Percentiles rank a stretch among this genome's conserved stretches.
Evolutionary conservation across 2,113 vertebrate genomes (phyloP).

Genomic region (Onychorhynchus coronatus): DNA sequence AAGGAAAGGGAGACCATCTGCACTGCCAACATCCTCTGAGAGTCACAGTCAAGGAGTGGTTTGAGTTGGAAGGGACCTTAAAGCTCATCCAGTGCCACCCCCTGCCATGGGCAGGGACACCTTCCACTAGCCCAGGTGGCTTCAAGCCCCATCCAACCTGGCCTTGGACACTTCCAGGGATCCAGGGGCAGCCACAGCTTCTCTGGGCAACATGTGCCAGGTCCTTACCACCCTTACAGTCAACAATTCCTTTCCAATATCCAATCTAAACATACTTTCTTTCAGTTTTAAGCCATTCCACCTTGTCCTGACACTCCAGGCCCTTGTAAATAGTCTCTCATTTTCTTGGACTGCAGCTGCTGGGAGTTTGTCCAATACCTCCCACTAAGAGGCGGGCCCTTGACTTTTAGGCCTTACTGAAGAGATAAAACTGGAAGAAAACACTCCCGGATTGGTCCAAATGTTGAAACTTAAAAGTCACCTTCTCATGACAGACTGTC

Average conservation of each 20-base stretch:
- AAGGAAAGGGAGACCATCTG: neutral
- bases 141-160: neutral
- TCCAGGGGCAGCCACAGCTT: neutral
- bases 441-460: neutral
- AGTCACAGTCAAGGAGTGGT: neutral
- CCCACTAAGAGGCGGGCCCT: neutral
- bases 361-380: neutral
- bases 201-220: neutral
- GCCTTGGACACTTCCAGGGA: neutral
- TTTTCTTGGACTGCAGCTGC: neutral
- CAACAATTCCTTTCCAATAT: neutral
- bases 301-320: neutral
- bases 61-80: neutral
- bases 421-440: neutral
- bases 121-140: neutral
- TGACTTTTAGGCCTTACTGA: neutral
- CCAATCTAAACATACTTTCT: neutral
- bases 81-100: neutral
- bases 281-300: neutral
- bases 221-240: neutral
- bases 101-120: neutral
- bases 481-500: neutral
- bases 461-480: neutral
- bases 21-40: neutral
- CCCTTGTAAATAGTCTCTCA: neutral